phyloP scores from a whole-genome alignment of 2,797 vertebrate genomes.

The Austrolebias charrua region DNA sequence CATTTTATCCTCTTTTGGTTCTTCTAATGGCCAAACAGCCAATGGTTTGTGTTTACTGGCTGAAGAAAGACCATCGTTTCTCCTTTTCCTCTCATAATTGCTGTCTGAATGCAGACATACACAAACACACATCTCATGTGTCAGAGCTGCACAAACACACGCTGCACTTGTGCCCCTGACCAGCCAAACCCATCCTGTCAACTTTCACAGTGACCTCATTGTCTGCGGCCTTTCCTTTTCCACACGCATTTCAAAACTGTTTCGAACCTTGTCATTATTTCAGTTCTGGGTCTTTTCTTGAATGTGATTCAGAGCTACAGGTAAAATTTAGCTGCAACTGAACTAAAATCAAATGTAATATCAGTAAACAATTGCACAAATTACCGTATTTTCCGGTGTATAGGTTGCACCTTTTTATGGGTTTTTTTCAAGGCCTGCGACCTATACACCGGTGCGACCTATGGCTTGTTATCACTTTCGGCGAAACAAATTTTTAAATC shows the following conservation, averaged over 20 bases:
- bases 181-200: constrained; percentile 30
- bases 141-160: constrained; percentile 24
- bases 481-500: too few relatives aligned
- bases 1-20: too few relatives aligned
- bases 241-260: constrained; percentile 20
- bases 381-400: too few relatives aligned
- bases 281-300: not conserved
- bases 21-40: constrained; percentile 21
- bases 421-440: too few relatives aligned
- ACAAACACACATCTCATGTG: constrained; percentile 23
- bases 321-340: not conserved
- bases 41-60: constrained; percentile 72
- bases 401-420: too few relatives aligned
- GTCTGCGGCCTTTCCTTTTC: constrained; percentile 17
- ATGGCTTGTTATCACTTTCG: too few relatives aligned
- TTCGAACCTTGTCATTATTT: not conserved
- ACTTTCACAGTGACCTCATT: constrained; percentile 52
- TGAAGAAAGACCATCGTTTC: constrained; percentile 57
- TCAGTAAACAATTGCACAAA: too few relatives aligned
- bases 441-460: too few relatives aligned
- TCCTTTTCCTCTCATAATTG: constrained; percentile 46
- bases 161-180: constrained; percentile 9
- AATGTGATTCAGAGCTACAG: not conserved
- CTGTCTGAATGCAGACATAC: constrained; percentile 18
- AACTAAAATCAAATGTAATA: constrained; percentile 1